Percentiles rank a stretch among this genome's conserved stretches.
Evolutionary conservation across 2,797 vertebrate genomes (phyloP).

Genomic region (Sebastes minor): DNA sequence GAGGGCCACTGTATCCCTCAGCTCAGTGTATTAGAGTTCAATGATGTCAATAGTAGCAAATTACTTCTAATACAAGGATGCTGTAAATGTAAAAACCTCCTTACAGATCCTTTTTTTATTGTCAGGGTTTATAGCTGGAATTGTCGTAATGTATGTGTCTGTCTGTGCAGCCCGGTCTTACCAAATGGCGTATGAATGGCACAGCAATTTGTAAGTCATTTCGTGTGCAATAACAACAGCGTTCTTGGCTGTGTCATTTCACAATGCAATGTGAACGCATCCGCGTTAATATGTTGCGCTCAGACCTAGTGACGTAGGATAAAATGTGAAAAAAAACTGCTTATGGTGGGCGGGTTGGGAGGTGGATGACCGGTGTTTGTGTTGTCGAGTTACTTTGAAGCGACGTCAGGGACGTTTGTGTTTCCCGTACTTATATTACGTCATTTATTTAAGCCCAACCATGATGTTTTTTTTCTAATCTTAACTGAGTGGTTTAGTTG

Average conservation of each 20-base stretch:
- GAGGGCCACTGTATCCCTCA: conserved; percentile 3
- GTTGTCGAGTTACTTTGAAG: background rate
- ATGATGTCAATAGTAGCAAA: conserved; percentile 15
- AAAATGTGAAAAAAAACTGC: background rate
- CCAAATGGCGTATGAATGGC: background rate
- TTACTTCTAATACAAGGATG: conserved; percentile 10
- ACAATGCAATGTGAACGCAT: background rate
- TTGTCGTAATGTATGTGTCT: conserved; percentile 16
- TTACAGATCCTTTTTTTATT: background rate
- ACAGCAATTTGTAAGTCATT: background rate
- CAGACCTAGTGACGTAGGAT: background rate
- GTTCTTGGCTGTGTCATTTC: background rate
- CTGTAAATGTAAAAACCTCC: conserved; percentile 12
- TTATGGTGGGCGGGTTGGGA: background rate
- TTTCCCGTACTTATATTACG: background rate
- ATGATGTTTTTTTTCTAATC: background rate
- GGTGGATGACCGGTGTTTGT: background rate
- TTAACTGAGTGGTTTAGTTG: background rate
- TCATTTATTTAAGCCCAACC: background rate
- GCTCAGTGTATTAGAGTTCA: conserved; percentile 27
- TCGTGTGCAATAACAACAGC: background rate
- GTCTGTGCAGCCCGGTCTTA: background rate
- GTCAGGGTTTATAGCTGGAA: conserved; percentile 9
- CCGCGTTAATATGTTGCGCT: background rate
- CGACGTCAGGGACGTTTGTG: background rate